Base-by-base conservation (phyloP, 1,140 invertebrate species). In the Bombus difficillimus region DNA sequence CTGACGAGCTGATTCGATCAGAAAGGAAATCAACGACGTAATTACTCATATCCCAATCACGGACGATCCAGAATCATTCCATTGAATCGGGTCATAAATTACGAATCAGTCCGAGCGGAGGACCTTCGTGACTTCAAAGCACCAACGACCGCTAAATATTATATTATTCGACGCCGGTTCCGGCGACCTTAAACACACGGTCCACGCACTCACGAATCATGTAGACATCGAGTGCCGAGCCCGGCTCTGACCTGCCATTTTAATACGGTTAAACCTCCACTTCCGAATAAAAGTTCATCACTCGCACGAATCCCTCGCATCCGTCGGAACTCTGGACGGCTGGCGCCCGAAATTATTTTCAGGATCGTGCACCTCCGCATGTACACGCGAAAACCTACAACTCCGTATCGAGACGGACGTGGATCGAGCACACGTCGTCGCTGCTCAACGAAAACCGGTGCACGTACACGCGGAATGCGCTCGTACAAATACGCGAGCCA, bases 261-360 rank as follows among this genome's bases (percentile, higher is more conserved):
- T 92, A 92, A 92, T 90, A 77, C 76, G 83, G 84, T 91, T 93
- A 93, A 92, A 92, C 89, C 90, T 93, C 87, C 71, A 93, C 91
- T 93, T 93, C 91, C 91, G 91, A 92, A 93, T 93, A 89, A 92
- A 90, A 92, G 39, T 88, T 83, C 47, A 85, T 83, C 88, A 80
- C 81, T 66, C 79, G 85, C 37, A 83, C 81, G 75, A 86, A 89
- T 75, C 80, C 74, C 84, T 78, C 81, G 85, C 90, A 91, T 93
- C 92, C 92, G 92, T 92, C 92, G 91, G 92, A 93, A 93, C 92
- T 92, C 80, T 91, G 91, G 91, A 86, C 92, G 90, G 86, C 90
- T 92, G 92, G 90, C 91, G 92, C 88, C 92, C 87, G 83, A 92
- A 92, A 91, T 92, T 85, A 86, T 88, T 83, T 85, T 83, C 86